Evolutionary conservation across 2,888 invertebrate genomes (phyloP).

Genomic region (Spodoptera littoralis): DNA sequence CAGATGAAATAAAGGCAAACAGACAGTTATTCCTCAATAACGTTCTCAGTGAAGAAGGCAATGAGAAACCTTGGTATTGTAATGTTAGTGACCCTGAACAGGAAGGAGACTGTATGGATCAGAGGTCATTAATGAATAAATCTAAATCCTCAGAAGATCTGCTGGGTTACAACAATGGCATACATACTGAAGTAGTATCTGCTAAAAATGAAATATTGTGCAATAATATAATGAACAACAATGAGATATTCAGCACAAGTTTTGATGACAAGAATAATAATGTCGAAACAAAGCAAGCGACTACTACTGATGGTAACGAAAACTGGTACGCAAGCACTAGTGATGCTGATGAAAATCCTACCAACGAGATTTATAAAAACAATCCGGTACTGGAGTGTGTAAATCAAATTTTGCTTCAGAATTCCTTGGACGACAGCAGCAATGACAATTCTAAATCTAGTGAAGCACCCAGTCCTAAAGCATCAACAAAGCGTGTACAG

Average conservation of each 20-base stretch:
- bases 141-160: slow-evolving; percentile 81
- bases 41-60: slow-evolving; percentile 79
- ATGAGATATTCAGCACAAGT: slow-evolving; percentile 70
- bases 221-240: slow-evolving; percentile 74
- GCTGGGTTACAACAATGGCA: slow-evolving; percentile 72
- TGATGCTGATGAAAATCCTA: slow-evolving; percentile 93
- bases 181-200: slow-evolving; percentile 76
- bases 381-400: slow-evolving; percentile 96
- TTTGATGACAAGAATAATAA: slow-evolving; percentile 81
- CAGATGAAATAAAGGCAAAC: slow-evolving; percentile 85
- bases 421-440: slow-evolving; percentile 90
- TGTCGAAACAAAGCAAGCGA: slow-evolving; percentile 67
- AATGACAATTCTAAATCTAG: slow-evolving; percentile 85
- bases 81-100: slow-evolving; percentile 87
- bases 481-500: slow-evolving; percentile 89
- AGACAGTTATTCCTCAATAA: slow-evolving; percentile 82
- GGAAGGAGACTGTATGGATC: slow-evolving; percentile 79
- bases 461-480: slow-evolving; percentile 84
- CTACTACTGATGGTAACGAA: slow-evolving; percentile 88
- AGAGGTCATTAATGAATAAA: slow-evolving; percentile 75
- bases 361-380: slow-evolving; percentile 92
- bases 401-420: slow-evolving; percentile 94
- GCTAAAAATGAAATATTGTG: slow-evolving; percentile 84
- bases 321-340: slow-evolving; percentile 95
- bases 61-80: slow-evolving; percentile 86